Evolutionary conservation across 2,888 invertebrate genomes (phyloP), one percentile per base, ranked within the genome.

Genomic region (Drosophila meridiana): DNA sequence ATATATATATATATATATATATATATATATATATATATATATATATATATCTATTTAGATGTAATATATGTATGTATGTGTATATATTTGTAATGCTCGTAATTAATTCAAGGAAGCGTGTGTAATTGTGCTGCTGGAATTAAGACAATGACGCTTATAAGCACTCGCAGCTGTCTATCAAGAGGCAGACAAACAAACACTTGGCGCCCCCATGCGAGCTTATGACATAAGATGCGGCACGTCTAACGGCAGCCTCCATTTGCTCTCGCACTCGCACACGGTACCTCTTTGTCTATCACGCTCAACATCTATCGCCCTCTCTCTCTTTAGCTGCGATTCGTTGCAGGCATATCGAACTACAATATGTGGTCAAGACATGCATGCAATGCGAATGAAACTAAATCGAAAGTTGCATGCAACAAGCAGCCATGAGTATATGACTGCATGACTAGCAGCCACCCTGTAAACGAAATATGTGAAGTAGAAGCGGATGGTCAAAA

Each of bases 341-440:
- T 71, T 75, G 80, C 58, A 70, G 59, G 66, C 53, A 70, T 72
- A 73, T 84, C 69, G 71, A 82, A 76, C 87, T 76, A 76, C 87
- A 79, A 76, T 74, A 81, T 87, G 84, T 85, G 85, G 85, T 89
- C 89, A 89, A 86, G 88, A 87, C 85, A 89, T 89, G 85, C 90
- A 89, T 82, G 78, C 76, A 89, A 89, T 88, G 80, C 80, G 90
- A 89, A 82, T 73, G 78, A 86, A 86, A 85, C 83, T 83, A 80
- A 86, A 86, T 86, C 90, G 90, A 86, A 90, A 90, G 90, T 88
- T 83, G 90, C 89, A 87, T 85, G 83, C 83, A 69, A 60, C 65
- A 69, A 66, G 50, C 68, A 63, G 8, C 32, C 61, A 45, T 9
- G 3, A 28, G 11, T 6, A 7, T 1, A 11, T 13, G 45, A 11